A percentile compares a stretch with the other conserved stretches of the same genome.
Conservation (phyloP, 2,113 vertebrate species). For the Sporophila hypoxantha region DNA sequence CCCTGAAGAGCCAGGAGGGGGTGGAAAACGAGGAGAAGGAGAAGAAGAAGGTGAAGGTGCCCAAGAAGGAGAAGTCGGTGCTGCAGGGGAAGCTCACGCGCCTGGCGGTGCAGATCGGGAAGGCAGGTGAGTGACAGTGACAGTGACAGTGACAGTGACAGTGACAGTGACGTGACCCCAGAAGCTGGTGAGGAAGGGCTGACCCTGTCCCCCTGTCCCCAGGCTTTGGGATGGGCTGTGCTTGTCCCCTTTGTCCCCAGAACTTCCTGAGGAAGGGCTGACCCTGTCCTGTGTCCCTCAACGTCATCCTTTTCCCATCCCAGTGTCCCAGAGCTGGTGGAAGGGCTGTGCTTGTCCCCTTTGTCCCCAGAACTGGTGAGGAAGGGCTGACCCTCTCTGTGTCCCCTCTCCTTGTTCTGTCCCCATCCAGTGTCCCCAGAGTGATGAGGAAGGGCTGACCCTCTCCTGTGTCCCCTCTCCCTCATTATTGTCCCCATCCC, state of each 20-base stretch:
- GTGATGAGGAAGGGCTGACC: too few relatives aligned
- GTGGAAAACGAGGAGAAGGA: constrained; percentile 87
- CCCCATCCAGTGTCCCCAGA: too few relatives aligned
- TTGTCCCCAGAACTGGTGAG: neutral
- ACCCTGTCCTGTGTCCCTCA: too few relatives aligned
- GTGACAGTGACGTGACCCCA: neutral
- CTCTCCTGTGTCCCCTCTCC: neutral
- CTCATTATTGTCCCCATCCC: too few relatives aligned
- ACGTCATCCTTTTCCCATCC: too few relatives aligned
- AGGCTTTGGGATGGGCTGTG: too few relatives aligned
- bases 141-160: neutral
- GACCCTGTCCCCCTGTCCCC: neutral
- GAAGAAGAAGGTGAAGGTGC: constrained; percentile 82
- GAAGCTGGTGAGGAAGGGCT: neutral
- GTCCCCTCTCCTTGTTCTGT: too few relatives aligned
- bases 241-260: neutral
- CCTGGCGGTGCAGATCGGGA: constrained; percentile 92
- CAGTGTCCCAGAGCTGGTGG: too few relatives aligned
- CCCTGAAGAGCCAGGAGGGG: constrained; percentile 92
- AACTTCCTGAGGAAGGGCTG: neutral
- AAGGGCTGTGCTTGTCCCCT: too few relatives aligned
- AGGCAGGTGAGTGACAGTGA: constrained; percentile 78
- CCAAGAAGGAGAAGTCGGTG: constrained; percentile 97
- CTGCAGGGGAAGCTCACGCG: constrained; percentile 94
- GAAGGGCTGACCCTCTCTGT: too few relatives aligned